phyloP scores from a whole-genome alignment of 2,888 invertebrate species.

The Lottia scabra region DNA sequence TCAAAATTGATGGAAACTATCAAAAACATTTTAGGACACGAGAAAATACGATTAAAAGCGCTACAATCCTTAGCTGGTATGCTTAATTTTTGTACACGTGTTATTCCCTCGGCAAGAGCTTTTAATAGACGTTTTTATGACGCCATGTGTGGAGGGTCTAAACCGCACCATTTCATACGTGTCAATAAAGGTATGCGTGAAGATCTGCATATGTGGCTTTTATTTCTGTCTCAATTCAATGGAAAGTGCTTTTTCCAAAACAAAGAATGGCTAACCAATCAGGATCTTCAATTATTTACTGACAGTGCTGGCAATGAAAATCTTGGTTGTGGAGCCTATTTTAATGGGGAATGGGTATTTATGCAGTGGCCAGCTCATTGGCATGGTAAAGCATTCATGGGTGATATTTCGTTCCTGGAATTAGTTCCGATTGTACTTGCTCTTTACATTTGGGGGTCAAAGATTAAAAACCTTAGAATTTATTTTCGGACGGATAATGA shows the following conservation, averaged over 20 bases:
- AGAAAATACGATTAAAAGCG: background rate
- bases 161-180: constrained; percentile 12
- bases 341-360: too few species aligned
- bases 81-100: constrained; percentile 12
- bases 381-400: too few species aligned
- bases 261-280: constrained; percentile 3
- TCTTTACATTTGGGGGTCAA: too few species aligned
- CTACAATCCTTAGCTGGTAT: background rate
- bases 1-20: background rate
- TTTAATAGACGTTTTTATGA: constrained; percentile 24
- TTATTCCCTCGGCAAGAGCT: constrained; percentile 10
- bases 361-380: too few species aligned
- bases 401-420: too few species aligned
- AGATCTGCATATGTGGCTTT: constrained; percentile 16
- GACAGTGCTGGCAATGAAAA: background rate
- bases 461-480: too few species aligned
- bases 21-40: background rate
- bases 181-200: constrained; percentile 11
- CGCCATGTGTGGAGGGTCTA: constrained; percentile 12
- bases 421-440: too few species aligned
- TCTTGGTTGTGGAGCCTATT: too few species aligned
- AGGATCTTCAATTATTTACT: constrained; percentile 11
- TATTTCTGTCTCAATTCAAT: constrained; percentile 19
- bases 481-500: too few species aligned
- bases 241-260: constrained; percentile 13